phyloP scores from a whole-genome alignment of 2,797 vertebrate species.

The Philypnodon macrostomus region DNA sequence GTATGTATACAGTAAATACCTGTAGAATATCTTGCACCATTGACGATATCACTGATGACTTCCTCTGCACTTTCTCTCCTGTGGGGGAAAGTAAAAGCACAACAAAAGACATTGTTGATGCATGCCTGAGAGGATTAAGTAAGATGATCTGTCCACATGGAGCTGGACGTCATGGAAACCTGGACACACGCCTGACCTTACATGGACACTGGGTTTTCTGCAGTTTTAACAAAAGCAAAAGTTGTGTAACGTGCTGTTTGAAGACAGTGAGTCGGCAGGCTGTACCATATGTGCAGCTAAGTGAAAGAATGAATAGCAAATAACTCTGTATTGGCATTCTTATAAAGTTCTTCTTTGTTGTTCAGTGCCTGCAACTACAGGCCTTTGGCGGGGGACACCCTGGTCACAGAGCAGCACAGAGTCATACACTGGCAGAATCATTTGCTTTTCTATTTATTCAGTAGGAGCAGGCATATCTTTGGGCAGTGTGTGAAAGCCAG shows the following conservation, averaged over 20 bases:
- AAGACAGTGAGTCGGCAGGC: conserved; percentile 21
- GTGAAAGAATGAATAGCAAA: too few species aligned
- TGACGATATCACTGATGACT: conserved; percentile 36
- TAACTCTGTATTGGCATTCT: too few species aligned
- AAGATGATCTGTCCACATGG: conserved; percentile 6
- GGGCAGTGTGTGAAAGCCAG: too few species aligned
- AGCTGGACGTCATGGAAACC: conserved; percentile 49
- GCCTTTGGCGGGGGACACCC: too few species aligned
- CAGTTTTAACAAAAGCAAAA: conserved; percentile 1
- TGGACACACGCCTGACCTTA: conserved; percentile 49
- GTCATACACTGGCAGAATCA: too few species aligned
- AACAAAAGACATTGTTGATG: conserved; percentile 10
- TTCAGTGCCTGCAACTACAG: too few species aligned
- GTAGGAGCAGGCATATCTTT: too few species aligned
- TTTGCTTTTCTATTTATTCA: too few species aligned
- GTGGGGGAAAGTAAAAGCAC: conserved; percentile 41
- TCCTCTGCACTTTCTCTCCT: conserved; percentile 59
- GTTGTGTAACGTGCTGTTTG: conserved; percentile 54
- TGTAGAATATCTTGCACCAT: conserved; percentile 24
- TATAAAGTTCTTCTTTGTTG: too few species aligned
- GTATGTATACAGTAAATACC: too few species aligned
- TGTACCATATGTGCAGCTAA: too few species aligned
- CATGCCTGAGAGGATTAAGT: conserved; percentile 32
- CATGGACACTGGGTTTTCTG: conserved; percentile 46
- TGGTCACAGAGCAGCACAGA: too few species aligned